phyloP scores from a whole-genome alignment of 92 coral and sea anemone genomes.

The Siderastrea radians region DNA sequence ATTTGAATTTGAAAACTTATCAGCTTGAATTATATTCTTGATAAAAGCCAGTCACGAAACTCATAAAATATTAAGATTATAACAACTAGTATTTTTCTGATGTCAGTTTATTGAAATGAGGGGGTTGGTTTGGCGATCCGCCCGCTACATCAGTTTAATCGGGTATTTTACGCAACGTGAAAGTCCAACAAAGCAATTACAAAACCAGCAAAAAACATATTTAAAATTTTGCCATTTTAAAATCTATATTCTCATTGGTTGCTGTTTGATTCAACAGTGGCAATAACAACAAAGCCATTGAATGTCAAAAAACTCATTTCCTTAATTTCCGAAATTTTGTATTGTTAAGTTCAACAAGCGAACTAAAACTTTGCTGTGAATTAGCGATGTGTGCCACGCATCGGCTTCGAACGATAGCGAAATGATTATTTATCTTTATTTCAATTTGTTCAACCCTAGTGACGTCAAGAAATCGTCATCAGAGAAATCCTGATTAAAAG shows the following conservation, averaged over 20 bases:
- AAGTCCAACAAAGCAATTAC: neutral
- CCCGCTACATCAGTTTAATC: neutral
- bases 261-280: neutral
- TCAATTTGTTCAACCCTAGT: no score
- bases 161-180: neutral
- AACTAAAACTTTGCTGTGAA: neutral
- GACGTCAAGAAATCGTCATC: no score
- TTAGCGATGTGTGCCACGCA: neutral
- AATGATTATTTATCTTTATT: no score
- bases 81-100: neutral
- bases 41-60: neutral
- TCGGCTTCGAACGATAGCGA: neutral
- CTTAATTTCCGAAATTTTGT: neutral
- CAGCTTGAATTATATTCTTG: neutral
- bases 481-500: no score
- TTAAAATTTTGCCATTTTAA: neutral
- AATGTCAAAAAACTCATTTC: constrained; percentile 18
- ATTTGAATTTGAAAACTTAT: constrained; percentile 2
- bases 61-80: neutral
- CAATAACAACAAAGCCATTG: neutral
- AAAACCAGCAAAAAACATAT: neutral
- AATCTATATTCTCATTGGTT: neutral
- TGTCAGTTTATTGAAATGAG: neutral
- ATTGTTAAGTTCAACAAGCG: neutral
- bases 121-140: neutral